These are phyloP conservation scores for Pachydiplax longipennis DNA, from an alignment of 2,888 invertebrate species.

Conservation along the genomic window DNA sequence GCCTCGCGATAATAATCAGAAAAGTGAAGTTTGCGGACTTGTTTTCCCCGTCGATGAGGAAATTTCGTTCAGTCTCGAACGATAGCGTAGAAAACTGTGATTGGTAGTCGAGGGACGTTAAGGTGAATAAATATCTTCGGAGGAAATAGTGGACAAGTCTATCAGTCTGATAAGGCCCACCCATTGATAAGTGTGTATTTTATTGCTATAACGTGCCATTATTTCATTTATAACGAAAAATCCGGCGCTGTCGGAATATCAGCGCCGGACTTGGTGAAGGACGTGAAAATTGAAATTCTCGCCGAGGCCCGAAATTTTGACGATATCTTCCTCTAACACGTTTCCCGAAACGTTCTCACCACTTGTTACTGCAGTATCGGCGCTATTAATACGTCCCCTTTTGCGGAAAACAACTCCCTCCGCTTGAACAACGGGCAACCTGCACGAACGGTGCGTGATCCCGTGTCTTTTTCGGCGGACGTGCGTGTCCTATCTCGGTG, in stretches of 20 bases:
- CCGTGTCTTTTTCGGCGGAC: background rate
- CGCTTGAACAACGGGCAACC: background rate
- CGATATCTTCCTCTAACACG: background rate
- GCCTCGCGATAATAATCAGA: too few relatives aligned
- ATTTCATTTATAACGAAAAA: too few relatives aligned
- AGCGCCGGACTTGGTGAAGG: background rate
- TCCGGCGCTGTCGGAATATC: background rate
- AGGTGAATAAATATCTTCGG: too few relatives aligned
- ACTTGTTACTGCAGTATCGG: slow-evolving; percentile 10
- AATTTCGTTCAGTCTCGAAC: too few relatives aligned
- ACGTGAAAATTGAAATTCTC: background rate
- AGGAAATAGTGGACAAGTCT: too few relatives aligned
- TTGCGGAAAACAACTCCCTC: background rate
- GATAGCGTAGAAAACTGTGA: too few relatives aligned
- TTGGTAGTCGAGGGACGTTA: too few relatives aligned
- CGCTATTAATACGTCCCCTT: background rate
- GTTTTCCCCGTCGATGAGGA: too few relatives aligned
- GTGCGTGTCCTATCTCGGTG: background rate
- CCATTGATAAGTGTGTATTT: too few relatives aligned
- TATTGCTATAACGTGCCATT: too few relatives aligned
- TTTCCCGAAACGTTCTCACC: background rate
- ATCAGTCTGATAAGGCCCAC: too few relatives aligned
- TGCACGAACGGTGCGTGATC: background rate
- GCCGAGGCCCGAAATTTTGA: background rate
- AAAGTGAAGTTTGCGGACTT: too few relatives aligned